These are phyloP conservation scores for Achroia grisella DNA, from an alignment of 1,140 invertebrate genomes.

Conservation along the genomic window DNA sequence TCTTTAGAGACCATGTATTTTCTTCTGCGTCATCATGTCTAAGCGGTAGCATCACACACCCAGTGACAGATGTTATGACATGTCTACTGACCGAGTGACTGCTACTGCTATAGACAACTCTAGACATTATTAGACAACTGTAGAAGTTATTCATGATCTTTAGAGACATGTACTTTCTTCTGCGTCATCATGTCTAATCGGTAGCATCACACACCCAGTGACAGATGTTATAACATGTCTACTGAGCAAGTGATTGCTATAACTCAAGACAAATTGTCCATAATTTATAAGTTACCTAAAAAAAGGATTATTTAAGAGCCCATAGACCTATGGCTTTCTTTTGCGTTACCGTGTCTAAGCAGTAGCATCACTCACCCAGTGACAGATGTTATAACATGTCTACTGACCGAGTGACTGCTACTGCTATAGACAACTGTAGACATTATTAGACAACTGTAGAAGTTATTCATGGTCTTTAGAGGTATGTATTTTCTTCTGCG, in stretches of 20 bases:
- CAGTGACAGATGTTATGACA: conserved; percentile 21
- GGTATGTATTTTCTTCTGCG: no score
- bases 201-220: conserved; percentile 22
- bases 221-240: conserved; percentile 26
- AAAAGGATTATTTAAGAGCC: no score
- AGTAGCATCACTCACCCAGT: conserved; percentile 18
- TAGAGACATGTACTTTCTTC: background rate
- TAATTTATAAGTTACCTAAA: no score
- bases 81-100: conserved; percentile 18
- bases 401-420: conserved; percentile 12
- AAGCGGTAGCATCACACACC: conserved; percentile 9
- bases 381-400: conserved; percentile 47
- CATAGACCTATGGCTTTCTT: no score
- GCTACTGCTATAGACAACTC: no score
- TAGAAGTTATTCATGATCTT: background rate
- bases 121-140: no score
- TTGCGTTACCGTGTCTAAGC: no score
- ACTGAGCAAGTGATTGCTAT: conserved; percentile 13
- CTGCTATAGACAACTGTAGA: no score
- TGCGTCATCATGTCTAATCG: background rate
- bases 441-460: no score
- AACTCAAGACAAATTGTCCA: background rate
- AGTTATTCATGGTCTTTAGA: no score
- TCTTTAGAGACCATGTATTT: no score
- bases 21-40: no score